A percentile compares a stretch with the other conserved stretches of the same genome.
Evolutionary conservation across 2,888 invertebrate genomes (phyloP).

Genomic region (Calephelis perditalis): DNA sequence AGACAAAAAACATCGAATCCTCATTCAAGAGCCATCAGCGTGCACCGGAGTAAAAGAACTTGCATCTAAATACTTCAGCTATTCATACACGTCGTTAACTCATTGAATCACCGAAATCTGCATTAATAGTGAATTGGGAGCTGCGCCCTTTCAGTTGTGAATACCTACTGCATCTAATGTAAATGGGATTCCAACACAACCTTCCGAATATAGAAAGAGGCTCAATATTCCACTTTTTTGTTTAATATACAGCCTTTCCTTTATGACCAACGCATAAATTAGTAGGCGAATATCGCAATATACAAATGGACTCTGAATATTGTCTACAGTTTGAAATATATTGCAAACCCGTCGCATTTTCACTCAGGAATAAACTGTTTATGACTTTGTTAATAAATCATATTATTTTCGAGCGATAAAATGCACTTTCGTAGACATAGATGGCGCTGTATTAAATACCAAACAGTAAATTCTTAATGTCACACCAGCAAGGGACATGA

Average conservation of each 20-base stretch:
- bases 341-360: no score
- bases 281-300: no score
- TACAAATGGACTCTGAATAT: no score
- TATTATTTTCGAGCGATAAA: neutral
- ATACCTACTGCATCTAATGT: constrained; percentile 8
- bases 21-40: constrained; percentile 31
- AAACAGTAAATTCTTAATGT: constrained; percentile 72
- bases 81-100: constrained; percentile 60
- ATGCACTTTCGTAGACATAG: constrained; percentile 41
- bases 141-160: constrained; percentile 24
- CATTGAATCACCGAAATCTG: constrained; percentile 67
- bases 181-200: constrained; percentile 8
- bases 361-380: no score
- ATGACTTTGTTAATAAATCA: no score
- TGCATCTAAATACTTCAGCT: constrained; percentile 48
- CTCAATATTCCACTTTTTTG: neutral
- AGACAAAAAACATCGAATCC: constrained; percentile 37
- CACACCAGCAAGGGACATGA: constrained; percentile 68
- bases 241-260: neutral
- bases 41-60: constrained; percentile 36
- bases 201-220: neutral
- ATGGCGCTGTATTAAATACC: constrained; percentile 62
- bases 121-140: constrained; percentile 42
- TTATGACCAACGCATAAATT: neutral
- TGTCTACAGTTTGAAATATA: no score